Conservation (phyloP, 2,888 invertebrate genomes). For the Rhabditoides inermis region DNA sequence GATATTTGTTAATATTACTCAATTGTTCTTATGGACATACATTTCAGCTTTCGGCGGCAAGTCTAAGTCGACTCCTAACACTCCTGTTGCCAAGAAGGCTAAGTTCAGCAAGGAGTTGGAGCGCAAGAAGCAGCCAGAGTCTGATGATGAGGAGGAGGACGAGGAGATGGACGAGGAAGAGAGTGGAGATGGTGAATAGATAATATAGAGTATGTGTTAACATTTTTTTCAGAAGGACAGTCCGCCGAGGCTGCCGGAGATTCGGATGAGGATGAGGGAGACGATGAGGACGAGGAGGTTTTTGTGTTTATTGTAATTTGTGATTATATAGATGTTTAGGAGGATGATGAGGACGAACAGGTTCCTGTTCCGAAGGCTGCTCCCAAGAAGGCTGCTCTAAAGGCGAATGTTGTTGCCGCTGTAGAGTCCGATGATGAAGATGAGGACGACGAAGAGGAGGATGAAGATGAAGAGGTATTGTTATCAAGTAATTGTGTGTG, state of each 20-base stretch:
- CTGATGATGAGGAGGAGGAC: slow-evolving; percentile 15
- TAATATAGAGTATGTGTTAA: too few species aligned
- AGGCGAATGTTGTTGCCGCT: too few species aligned
- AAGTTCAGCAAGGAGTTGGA: background rate
- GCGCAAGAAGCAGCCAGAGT: background rate
- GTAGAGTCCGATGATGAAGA: too few species aligned
- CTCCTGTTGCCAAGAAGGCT: slow-evolving; percentile 16
- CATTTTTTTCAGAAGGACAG: too few species aligned
- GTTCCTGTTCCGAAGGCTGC: background rate
- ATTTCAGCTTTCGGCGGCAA: slow-evolving; percentile 4
- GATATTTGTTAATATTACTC: too few species aligned
- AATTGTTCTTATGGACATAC: too few species aligned
- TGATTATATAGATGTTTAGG: slow-evolving; percentile 4
- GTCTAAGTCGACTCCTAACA: slow-evolving; percentile 9
- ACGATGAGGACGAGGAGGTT: slow-evolving; percentile 15
- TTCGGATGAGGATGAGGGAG: slow-evolving; percentile 12
- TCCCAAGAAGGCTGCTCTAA: too few species aligned
- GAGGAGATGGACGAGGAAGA: slow-evolving; percentile 14
- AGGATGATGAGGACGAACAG: too few species aligned
- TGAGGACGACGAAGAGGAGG: too few species aligned
- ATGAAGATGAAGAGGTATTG: too few species aligned
- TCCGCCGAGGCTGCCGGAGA: slow-evolving; percentile 10
- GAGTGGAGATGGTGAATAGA: background rate
- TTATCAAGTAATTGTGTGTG: too few species aligned
- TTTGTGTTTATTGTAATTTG: background rate